Percentiles rank a stretch among this genome's conserved stretches.
Conservation (phyloP, 2,797 vertebrate species). For the Lithobates sylvaticus region DNA sequence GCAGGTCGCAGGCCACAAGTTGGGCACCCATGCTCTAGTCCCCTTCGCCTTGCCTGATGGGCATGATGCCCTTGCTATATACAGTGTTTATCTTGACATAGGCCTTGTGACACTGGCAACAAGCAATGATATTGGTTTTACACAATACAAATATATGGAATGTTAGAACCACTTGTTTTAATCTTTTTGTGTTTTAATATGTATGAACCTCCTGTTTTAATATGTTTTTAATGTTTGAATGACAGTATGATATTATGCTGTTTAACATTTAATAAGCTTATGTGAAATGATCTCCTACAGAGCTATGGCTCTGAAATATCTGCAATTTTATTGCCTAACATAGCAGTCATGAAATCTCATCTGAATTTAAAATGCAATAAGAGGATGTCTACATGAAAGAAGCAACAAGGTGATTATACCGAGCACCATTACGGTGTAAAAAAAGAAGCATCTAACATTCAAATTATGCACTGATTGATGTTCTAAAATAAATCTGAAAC, state of each 20-base stretch:
- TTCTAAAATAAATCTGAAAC: background rate
- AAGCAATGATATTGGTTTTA: no score
- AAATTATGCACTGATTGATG: background rate
- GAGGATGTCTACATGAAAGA: background rate
- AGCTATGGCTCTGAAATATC: conserved; percentile 25
- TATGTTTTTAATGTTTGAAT: background rate
- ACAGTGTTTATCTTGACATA: background rate
- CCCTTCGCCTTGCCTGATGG: background rate
- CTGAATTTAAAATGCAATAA: conserved; percentile 56
- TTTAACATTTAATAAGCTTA: conserved; percentile 30
- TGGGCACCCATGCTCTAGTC: no score
- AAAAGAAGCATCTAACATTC: background rate
- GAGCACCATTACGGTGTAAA: conserved; percentile 24
- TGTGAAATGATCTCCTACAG: background rate
- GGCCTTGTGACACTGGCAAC: background rate
- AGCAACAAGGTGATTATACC: conserved; percentile 18
- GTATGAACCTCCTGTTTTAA: no score
- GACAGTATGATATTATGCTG: conserved; percentile 8
- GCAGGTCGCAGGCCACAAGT: no score
- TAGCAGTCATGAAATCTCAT: conserved; percentile 27
- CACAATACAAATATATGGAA: no score
- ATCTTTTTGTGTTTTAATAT: no score
- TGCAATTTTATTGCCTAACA: conserved; percentile 19
- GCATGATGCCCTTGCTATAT: background rate
- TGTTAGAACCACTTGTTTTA: background rate